Conservation (phyloP, 2,888 invertebrate species). For the Andrena bucephala region DNA sequence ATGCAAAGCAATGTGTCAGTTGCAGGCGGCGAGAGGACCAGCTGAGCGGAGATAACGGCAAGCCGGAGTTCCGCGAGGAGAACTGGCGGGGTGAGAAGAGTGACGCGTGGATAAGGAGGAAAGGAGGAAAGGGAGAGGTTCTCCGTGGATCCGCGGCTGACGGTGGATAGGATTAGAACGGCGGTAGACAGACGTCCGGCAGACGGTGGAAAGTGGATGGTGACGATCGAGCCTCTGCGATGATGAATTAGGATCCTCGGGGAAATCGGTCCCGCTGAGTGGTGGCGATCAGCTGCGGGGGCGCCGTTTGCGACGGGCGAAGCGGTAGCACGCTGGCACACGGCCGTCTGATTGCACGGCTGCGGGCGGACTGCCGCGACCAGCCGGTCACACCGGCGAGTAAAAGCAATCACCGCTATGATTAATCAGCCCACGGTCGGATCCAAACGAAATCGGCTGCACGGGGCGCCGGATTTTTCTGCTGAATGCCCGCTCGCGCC, state of each 20-base stretch:
- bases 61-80: too few relatives aligned
- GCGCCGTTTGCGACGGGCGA: not conserved
- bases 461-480: conserved; percentile 68
- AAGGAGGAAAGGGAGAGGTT: too few relatives aligned
- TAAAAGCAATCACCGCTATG: conserved; percentile 55
- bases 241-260: not conserved
- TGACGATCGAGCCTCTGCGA: too few relatives aligned
- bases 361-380: conserved; percentile 21
- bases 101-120: too few relatives aligned
- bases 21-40: not conserved
- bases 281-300: not conserved
- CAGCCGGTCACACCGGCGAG: conserved; percentile 28
- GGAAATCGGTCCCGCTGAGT: not conserved
- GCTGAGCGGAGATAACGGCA: too few relatives aligned
- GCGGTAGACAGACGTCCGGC: too few relatives aligned
- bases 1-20: not conserved
- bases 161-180: too few relatives aligned
- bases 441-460: conserved; percentile 62
- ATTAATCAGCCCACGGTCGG: conserved; percentile 57
- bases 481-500: conserved; percentile 67
- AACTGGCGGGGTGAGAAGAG: too few relatives aligned
- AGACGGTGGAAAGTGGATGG: too few relatives aligned
- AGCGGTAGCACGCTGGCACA: not conserved
- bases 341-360: conserved; percentile 16
- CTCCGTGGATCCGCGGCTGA: too few relatives aligned